Base-by-base conservation (phyloP, 2,797 vertebrate genomes). In the Argyrosomus regius region DNA sequence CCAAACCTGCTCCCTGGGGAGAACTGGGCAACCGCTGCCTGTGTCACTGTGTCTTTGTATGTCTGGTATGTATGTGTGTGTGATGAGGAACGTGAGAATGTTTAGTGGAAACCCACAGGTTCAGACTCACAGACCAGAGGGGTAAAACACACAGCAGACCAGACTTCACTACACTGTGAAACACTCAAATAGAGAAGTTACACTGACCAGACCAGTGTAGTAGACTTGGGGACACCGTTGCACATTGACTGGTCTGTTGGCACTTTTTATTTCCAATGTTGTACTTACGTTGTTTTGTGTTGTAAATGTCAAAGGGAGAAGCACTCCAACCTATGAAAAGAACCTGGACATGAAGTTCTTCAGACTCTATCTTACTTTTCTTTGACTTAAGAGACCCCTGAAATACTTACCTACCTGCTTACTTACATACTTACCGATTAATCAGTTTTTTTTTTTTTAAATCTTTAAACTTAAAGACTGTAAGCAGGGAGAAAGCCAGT, bases 61-160 rank as follows among this genome's bases (percentile, higher is more conserved):
- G 78, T 67, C 52, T 35, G 69, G 70, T 63, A 22, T 54, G 60
- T 81, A 13, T 61, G 60, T 75, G 46, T 60, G 56, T 46, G 9
- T 39, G 58, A 66, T 52, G 64, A 75, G 72, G 70, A 88, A 80
- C 24, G 57, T 89, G 85, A 89, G 87, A 88, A 88, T 77, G 71
- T 80, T 46, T 35, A 41, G 69, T 53, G 53, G 17, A 69, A 72
- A 65, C 74, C 72, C 61, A 72, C 50, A 81, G 71, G 68, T 77
- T 82, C 70, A 78, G 43, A 52, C 49, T 16, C 6, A 43, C 35
- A 61, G 72, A 62, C 65, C 68, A 28, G 78, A 67, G 69, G 75
- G 75, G 68, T 87, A 75, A 76, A 61, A 84, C 54, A 65, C 63
- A 70, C 59, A 75, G 60, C 41, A 52, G 72, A 41, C 56, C 67